Conservation (phyloP, 2,113 vertebrate genomes). For the Archilochus colubris region DNA sequence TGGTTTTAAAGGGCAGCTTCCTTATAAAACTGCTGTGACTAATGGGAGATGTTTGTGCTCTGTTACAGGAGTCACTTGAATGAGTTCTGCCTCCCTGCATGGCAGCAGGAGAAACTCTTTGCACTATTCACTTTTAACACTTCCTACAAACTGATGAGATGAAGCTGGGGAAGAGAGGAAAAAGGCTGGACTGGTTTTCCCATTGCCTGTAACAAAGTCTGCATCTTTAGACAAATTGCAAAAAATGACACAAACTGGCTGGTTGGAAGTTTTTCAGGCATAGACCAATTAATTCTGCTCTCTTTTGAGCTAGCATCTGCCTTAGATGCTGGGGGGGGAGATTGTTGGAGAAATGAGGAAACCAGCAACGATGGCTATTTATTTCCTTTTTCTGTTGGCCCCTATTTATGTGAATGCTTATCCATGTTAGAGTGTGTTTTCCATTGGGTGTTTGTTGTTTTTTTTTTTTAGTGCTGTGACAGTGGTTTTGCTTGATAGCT, state of each 20-base stretch:
- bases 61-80: constrained; percentile 23
- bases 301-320: neutral
- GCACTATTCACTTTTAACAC: constrained; percentile 42
- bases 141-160: neutral
- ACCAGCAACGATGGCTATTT: constrained; percentile 1
- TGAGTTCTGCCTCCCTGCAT: neutral
- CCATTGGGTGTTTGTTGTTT: neutral
- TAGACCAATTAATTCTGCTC: neutral
- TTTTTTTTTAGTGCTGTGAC: neutral
- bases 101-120: neutral
- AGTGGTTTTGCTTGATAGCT: constrained; percentile 1
- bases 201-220: neutral
- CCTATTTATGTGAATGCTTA: constrained; percentile 41
- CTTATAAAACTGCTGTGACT: neutral
- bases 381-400: constrained; percentile 1
- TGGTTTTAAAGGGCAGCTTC: neutral
- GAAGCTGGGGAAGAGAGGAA: neutral
- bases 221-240: neutral
- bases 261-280: neutral
- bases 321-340: neutral
- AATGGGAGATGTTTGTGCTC: neutral
- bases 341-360: neutral
- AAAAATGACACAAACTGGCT: neutral
- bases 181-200: neutral
- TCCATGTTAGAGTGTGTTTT: neutral